These are phyloP conservation scores for Elmis aenea DNA, from an alignment of 2,888 invertebrate genomes.

Conservation along the genomic window DNA sequence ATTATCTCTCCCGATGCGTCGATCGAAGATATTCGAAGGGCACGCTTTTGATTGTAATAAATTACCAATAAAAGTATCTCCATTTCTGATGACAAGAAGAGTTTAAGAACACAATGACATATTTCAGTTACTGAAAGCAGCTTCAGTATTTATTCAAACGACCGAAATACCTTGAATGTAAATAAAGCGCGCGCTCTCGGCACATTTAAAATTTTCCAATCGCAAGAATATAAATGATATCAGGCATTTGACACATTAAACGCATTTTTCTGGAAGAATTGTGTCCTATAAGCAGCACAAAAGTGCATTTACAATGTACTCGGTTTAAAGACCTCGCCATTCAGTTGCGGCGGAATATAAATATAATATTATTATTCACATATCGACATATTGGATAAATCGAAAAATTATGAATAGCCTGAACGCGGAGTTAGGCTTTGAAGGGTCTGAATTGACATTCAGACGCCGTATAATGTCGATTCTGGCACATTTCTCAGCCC, in stretches of 20 bases:
- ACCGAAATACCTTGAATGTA: constrained; percentile 18
- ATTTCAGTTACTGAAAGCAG: constrained; percentile 25
- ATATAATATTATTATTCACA: constrained; percentile 24
- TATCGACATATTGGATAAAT: constrained; percentile 28
- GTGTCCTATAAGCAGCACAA: constrained; percentile 1
- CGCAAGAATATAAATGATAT: constrained; percentile 28
- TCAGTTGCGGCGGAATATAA: constrained; percentile 9
- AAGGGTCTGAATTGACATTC: constrained; percentile 24
- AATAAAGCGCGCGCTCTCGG: constrained; percentile 23
- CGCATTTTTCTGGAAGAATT: constrained; percentile 21
- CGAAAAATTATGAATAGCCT: constrained; percentile 26
- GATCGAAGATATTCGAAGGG: too few species aligned
- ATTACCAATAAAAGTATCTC: too few species aligned
- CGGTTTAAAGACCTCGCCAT: too few species aligned
- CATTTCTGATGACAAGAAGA: too few species aligned
- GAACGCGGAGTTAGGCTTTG: constrained; percentile 15
- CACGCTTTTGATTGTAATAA: too few species aligned
- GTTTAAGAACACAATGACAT: constrained; percentile 17
- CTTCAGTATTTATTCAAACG: constrained; percentile 28
- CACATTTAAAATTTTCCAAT: constrained; percentile 25
- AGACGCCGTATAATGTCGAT: constrained; percentile 22
- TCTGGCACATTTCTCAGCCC: constrained; percentile 25
- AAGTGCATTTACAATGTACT: too few species aligned
- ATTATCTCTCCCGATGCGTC: too few species aligned
- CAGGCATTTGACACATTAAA: constrained; percentile 33